These are phyloP conservation scores for Tyria jacobaeae DNA, from an alignment of 2,888 invertebrate genomes.

Conservation along the genomic window DNA sequence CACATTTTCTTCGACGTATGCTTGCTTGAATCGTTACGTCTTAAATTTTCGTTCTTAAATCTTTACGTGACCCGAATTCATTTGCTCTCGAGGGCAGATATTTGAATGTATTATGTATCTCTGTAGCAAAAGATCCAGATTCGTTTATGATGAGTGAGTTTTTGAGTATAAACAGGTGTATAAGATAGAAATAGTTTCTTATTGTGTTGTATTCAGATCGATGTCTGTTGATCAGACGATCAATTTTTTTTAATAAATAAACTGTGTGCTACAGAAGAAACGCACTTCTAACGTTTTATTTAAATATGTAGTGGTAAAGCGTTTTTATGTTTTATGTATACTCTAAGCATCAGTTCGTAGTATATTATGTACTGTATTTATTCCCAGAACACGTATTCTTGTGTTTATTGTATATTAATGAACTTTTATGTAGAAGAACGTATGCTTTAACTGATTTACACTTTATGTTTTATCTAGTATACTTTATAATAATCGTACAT, in stretches of 20 bases:
- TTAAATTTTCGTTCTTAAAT: no score
- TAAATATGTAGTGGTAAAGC: neutral
- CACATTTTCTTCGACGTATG: no score
- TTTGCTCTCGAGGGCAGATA: neutral
- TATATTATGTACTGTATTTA: no score
- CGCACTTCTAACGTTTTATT: neutral
- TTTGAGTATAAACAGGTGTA: conserved; percentile 29
- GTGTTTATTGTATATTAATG: neutral
- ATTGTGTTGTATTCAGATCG: neutral
- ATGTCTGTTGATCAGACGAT: neutral
- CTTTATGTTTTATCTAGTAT: no score
- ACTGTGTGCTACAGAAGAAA: neutral
- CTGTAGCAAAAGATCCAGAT: conserved; percentile 28
- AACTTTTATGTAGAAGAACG: neutral
- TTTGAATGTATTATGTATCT: conserved; percentile 20
- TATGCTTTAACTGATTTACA: neutral
- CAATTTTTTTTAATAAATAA: neutral
- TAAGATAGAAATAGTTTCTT: conserved; percentile 10
- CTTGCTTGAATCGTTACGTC: no score
- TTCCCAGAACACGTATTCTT: no score
- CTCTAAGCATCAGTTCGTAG: neutral
- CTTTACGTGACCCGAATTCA: no score
- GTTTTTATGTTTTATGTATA: neutral
- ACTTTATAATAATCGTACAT: neutral
- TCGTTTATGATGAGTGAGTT: conserved; percentile 33